A percentile compares a stretch with the other conserved stretches of the same genome.
phyloP scores from a whole-genome alignment of 2,888 invertebrate genomes.

The Stenodera caucasica region DNA sequence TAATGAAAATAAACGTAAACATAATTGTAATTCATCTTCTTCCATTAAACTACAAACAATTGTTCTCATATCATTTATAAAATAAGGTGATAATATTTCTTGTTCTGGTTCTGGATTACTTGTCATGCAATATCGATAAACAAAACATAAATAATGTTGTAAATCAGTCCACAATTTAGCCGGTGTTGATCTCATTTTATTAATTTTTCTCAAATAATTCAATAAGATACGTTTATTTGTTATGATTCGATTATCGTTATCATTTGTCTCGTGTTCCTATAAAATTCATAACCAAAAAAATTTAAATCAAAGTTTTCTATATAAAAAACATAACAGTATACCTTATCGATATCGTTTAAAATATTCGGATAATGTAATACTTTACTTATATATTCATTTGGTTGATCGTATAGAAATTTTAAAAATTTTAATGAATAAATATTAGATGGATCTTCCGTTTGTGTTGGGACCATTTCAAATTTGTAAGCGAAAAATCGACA shows the following conservation, averaged over 20 bases:
- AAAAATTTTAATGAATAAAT: conserved; percentile 45
- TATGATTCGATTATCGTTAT: neutral
- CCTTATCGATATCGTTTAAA: conserved; percentile 26
- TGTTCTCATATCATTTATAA: conserved; percentile 46
- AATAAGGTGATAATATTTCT: conserved; percentile 44
- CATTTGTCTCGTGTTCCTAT: neutral
- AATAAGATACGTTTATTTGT: conserved; percentile 13
- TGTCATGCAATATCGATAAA: conserved; percentile 49
- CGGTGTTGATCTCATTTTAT: conserved; percentile 40
- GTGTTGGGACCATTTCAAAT: conserved; percentile 40
- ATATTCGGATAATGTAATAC: conserved; percentile 22
- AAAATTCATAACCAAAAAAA: neutral
- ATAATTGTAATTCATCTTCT: conserved; percentile 58
- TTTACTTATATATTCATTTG: conserved; percentile 40
- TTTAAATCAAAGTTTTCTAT: neutral
- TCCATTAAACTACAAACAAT: conserved; percentile 46
- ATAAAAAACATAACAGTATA: conserved; percentile 16
- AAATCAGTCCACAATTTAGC: conserved; percentile 48
- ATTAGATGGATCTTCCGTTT: conserved; percentile 35
- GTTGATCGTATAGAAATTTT: conserved; percentile 42
- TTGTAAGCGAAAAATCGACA: conserved; percentile 37
- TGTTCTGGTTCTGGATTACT: conserved; percentile 42
- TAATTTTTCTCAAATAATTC: conserved; percentile 42
- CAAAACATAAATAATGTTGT: conserved; percentile 50
- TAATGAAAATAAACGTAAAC: conserved; percentile 64